A percentile compares a stretch with the other conserved stretches of the same genome.
Evolutionary conservation across 2,888 invertebrate genomes (phyloP).

Genomic region (Drosophila neotestacea): DNA sequence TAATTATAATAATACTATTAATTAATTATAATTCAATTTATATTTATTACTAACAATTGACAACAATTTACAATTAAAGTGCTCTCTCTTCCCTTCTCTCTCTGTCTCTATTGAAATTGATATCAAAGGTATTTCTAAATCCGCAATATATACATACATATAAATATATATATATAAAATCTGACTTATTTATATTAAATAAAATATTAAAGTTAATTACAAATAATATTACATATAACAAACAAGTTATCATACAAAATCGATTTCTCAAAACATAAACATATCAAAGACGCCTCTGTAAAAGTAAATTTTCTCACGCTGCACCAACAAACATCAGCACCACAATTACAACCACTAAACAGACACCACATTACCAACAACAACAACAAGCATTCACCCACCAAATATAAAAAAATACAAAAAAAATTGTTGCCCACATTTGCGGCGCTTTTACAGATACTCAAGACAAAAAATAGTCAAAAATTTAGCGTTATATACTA

Average conservation of each 20-base stretch:
- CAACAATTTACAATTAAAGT: not conserved
- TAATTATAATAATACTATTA: constrained; percentile 11
- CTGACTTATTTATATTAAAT: not conserved
- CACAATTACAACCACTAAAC: constrained; percentile 1
- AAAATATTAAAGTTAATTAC: constrained; percentile 12
- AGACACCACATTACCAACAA: not conserved
- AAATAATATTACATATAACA: constrained; percentile 5
- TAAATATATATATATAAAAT: not conserved
- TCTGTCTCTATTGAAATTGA: constrained; percentile 13
- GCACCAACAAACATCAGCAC: constrained; percentile 5
- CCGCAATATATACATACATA: constrained; percentile 4
- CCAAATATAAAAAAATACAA: not conserved
- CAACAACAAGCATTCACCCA: constrained; percentile 12
- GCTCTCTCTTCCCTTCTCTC: not conserved
- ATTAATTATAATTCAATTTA: constrained; percentile 21
- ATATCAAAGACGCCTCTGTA: constrained; percentile 56
- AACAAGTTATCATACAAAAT: constrained; percentile 26
- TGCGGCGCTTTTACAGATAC: constrained; percentile 46
- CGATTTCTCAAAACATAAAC: constrained; percentile 52
- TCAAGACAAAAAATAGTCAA: constrained; percentile 20
- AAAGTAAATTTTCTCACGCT: constrained; percentile 19
- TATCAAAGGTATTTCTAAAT: constrained; percentile 7
- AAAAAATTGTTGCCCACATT: constrained; percentile 45
- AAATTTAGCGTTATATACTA: constrained; percentile 18
- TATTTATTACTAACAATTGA: constrained; percentile 6